These are phyloP conservation scores for Plusia festucae DNA, from an alignment of 2,888 invertebrate genomes.

Conservation along the genomic window DNA sequence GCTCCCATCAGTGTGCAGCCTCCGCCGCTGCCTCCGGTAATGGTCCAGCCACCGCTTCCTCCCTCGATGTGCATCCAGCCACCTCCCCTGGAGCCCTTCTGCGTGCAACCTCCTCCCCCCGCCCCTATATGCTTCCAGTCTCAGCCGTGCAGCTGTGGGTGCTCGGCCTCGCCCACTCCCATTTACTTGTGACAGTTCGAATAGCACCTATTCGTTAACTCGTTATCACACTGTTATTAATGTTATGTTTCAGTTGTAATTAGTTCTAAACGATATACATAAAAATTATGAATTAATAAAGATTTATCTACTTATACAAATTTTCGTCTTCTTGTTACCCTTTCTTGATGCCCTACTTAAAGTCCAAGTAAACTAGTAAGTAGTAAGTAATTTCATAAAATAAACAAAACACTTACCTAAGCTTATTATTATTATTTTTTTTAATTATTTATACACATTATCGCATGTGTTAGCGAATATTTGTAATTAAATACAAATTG, in stretches of 20 bases:
- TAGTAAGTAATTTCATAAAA: too few relatives aligned
- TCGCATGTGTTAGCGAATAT: too few relatives aligned
- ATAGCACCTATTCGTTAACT: constrained; percentile 44
- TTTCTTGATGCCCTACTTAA: background rate
- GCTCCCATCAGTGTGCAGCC: constrained; percentile 78
- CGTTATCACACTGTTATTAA: constrained; percentile 45
- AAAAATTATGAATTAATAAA: constrained; percentile 31
- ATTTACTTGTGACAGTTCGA: constrained; percentile 63
- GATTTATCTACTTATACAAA: constrained; percentile 3
- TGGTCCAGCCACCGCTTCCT: constrained; percentile 76
- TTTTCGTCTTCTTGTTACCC: constrained; percentile 24
- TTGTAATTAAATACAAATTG: too few relatives aligned
- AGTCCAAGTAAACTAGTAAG: background rate
- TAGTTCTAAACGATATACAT: constrained; percentile 18
- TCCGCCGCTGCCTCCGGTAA: constrained; percentile 76
- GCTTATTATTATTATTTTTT: too few relatives aligned
- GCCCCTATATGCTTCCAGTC: constrained; percentile 62
- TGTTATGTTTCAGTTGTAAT: constrained; percentile 27
- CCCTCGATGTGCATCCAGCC: constrained; percentile 76
- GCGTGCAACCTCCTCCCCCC: constrained; percentile 64
- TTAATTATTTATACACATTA: too few relatives aligned
- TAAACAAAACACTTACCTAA: too few relatives aligned
- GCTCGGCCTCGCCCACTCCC: constrained; percentile 54
- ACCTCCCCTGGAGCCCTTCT: constrained; percentile 77
- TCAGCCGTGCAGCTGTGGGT: constrained; percentile 53